These are phyloP conservation scores for Gallinago paraguaiae DNA, from an alignment of 2,113 vertebrate genomes.

Conservation along the genomic window DNA sequence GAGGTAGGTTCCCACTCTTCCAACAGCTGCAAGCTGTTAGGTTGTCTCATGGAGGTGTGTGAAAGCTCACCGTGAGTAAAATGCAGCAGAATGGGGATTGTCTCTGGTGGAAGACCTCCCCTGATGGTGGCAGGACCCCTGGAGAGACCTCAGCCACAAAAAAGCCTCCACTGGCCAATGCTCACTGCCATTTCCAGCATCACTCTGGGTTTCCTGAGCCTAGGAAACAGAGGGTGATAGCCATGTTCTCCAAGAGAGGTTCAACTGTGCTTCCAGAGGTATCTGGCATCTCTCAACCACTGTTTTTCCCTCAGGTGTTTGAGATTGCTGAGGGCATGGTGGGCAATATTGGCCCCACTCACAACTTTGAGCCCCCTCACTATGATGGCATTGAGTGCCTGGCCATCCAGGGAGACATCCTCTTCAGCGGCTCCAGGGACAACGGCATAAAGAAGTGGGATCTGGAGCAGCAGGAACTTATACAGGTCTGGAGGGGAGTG, in stretches of 20 bases:
- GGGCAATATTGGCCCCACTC: constrained; percentile 90
- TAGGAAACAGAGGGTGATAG: neutral
- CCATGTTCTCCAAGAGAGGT: neutral
- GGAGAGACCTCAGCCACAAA: neutral
- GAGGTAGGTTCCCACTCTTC: neutral
- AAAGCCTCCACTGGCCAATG: neutral
- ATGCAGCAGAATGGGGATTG: neutral
- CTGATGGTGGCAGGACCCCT: neutral
- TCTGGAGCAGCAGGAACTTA: constrained; percentile 92
- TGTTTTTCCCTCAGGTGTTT: constrained; percentile 82
- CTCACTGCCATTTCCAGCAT: neutral
- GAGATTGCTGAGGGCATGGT: constrained; percentile 84
- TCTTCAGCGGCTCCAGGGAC: constrained; percentile 95
- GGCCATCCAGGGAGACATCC: constrained; percentile 87
- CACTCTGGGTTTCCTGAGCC: neutral
- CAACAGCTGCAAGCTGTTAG: neutral
- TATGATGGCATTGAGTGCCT: constrained; percentile 96
- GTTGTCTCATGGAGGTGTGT: neutral
- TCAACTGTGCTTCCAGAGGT: neutral
- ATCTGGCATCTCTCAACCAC: neutral
- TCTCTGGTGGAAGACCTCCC: neutral
- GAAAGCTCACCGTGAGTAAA: neutral
- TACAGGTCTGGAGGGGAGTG: constrained; percentile 78
- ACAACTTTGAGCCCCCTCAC: constrained; percentile 97
- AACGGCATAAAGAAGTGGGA: constrained; percentile 99